Evolutionary conservation across 2,113 vertebrate species (phyloP).

Genomic region (Leuciscus idus): DNA sequence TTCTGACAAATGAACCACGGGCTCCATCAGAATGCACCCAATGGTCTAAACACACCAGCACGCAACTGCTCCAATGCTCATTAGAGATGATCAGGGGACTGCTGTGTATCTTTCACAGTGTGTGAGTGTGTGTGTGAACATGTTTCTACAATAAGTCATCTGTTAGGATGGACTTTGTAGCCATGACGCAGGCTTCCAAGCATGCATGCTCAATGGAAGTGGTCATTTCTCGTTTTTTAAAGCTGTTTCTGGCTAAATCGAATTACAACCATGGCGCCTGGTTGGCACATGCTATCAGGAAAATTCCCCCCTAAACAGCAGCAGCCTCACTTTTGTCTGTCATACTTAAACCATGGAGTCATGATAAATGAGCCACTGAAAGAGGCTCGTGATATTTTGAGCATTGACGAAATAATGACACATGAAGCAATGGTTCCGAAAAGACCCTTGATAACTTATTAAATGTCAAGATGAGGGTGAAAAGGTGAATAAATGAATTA

Average conservation of each 20-base stretch:
- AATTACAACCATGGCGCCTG: slow-evolving; percentile 71
- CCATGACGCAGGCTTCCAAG: slow-evolving; percentile 70
- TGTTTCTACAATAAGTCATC: slow-evolving; percentile 73
- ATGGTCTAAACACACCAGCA: slow-evolving; percentile 23
- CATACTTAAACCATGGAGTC: slow-evolving; percentile 23
- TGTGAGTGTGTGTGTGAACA: slow-evolving; percentile 44
- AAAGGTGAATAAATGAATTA: background rate
- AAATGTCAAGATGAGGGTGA: background rate
- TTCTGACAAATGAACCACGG: slow-evolving; percentile 10
- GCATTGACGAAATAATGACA: slow-evolving; percentile 25
- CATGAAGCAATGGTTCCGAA: background rate
- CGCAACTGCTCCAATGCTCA: slow-evolving; percentile 9
- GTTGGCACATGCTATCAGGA: slow-evolving; percentile 70
- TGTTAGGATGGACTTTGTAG: slow-evolving; percentile 69
- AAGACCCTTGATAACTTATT: background rate
- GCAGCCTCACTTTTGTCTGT: slow-evolving; percentile 57
- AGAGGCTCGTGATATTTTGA: slow-evolving; percentile 15
- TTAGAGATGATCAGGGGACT: slow-evolving; percentile 49
- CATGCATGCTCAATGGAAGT: slow-evolving; percentile 72
- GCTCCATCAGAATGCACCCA: background rate
- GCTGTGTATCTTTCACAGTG: slow-evolving; percentile 23
- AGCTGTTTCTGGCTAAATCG: slow-evolving; percentile 73
- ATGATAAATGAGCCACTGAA: background rate
- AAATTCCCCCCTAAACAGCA: slow-evolving; percentile 69
- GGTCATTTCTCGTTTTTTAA: slow-evolving; percentile 72